Base-by-base conservation (phyloP, 2,113 vertebrate genomes). In the Agapornis roseicollis region DNA sequence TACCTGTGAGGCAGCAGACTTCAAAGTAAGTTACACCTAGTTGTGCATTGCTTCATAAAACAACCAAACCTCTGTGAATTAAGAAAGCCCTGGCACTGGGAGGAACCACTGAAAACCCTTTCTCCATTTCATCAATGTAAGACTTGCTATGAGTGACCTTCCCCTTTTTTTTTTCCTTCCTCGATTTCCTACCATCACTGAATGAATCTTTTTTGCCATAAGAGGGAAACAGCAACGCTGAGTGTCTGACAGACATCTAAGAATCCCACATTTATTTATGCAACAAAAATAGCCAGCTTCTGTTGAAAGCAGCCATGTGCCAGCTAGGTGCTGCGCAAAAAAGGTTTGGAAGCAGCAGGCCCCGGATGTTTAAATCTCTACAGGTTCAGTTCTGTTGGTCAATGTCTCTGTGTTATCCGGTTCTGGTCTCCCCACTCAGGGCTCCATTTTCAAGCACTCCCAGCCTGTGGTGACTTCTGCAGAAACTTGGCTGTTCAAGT, bases 401-500 rank as follows among this genome's bases (percentile, higher is more conserved):
- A 20, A 46, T 17, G 23, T 20, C 71, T 80, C 0, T 37, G 15
- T 80, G 80, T 90, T 15, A 42, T 29, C 39, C 60, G 35, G 23
- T 3, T 80, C 58, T 72, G 37, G 27, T 89, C 69, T 77, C 9
- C 4, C 68, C 89, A 63, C 35, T 76, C 74, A 70, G 86, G 81
- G 66, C 63, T 93, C 4, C 1, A 37, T 88, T 88, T 80, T 85
- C 93, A 80, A 94, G 55, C 90, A 94, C 74, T 83, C 71, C 42
- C 69, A 64, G 50, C 50, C 86, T 17, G 3, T 41, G 65, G 3
- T 82, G 94, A 79, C 64, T 86, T 79, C 78, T 89, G 84, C 74
- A 80, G 63, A 76, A 85, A 82, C 65, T 47, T 33, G 61, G 58
- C 87, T 84, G 80, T 10, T 80, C 47, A 87, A 47, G 65, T 79